Conservation (phyloP, 2,113 vertebrate genomes). For the Rhinichthys klamathensis region DNA sequence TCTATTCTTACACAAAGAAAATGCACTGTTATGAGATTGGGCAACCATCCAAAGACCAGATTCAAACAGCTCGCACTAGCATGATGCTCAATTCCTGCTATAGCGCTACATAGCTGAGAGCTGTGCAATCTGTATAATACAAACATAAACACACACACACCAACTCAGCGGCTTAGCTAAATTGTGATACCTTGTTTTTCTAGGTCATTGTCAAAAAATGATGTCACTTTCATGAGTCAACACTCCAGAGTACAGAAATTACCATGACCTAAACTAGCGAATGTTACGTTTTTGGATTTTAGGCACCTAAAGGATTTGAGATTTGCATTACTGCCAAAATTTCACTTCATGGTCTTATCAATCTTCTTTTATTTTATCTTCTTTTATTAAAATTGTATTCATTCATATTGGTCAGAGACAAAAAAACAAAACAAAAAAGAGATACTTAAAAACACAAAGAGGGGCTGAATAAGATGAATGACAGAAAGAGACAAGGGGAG, state of each 20-base stretch:
- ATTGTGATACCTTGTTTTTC: constrained; percentile 10
- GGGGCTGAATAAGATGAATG: neutral
- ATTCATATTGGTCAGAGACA: neutral
- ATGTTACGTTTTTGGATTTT: neutral
- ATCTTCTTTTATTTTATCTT: neutral
- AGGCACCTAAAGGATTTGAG: neutral
- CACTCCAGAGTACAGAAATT: constrained; percentile 3
- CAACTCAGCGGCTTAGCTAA: neutral
- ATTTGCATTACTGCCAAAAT: neutral
- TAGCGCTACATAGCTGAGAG: neutral
- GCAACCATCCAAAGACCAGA: neutral
- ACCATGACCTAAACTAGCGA: neutral
- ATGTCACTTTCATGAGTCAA: constrained; percentile 35
- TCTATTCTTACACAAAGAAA: neutral
- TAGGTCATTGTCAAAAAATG: constrained; percentile 34
- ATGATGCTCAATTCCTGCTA: constrained; percentile 4
- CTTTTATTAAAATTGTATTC: neutral
- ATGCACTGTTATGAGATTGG: neutral
- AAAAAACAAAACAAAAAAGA: neutral
- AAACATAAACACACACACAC: neutral
- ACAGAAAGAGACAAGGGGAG: constrained; percentile 8
- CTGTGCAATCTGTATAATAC: neutral
- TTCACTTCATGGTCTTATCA: neutral
- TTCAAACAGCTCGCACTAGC: constrained; percentile 22
- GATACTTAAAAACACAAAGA: neutral